Conservation (phyloP, 1,140 invertebrate species). For the Meloidogyne floridensis region DNA sequence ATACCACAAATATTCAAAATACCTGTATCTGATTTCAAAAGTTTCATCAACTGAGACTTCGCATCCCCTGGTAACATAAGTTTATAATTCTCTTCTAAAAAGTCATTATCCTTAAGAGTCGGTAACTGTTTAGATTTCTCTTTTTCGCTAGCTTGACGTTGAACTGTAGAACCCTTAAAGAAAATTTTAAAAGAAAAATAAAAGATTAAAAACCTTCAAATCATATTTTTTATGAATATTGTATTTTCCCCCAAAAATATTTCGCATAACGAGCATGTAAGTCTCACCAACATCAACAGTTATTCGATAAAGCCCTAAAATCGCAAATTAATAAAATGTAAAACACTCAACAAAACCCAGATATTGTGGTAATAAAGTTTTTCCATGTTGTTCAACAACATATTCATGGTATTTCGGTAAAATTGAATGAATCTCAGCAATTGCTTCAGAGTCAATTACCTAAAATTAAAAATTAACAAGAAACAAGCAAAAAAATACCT, state of each 20-base stretch:
- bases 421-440: conserved; percentile 96
- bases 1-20: not conserved
- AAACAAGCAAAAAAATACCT: conserved; percentile 65
- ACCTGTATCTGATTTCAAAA: conserved; percentile 83
- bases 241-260: conserved; percentile 93
- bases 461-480: not conserved
- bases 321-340: not conserved
- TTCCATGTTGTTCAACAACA: conserved; percentile 92
- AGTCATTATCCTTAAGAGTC: conserved; percentile 98
- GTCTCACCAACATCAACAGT: conserved; percentile 95
- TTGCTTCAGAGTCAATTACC: conserved; percentile 87
- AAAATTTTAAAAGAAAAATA: conserved; percentile 24
- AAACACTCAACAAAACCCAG: conserved; percentile 66
- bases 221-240: conserved; percentile 84
- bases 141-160: conserved; percentile 95
- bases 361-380: conserved; percentile 95
- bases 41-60: conserved; percentile 87
- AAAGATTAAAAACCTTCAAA: conserved; percentile 68
- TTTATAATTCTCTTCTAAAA: conserved; percentile 90
- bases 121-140: conserved; percentile 88
- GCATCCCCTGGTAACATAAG: conserved; percentile 89
- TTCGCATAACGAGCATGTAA: conserved; percentile 93
- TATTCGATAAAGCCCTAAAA: conserved; percentile 85
- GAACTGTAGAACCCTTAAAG: conserved; percentile 91
- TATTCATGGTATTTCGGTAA: conserved; percentile 93